Base-by-base conservation (phyloP, 2,888 invertebrate species). In the Andrena haemorrhoa region DNA sequence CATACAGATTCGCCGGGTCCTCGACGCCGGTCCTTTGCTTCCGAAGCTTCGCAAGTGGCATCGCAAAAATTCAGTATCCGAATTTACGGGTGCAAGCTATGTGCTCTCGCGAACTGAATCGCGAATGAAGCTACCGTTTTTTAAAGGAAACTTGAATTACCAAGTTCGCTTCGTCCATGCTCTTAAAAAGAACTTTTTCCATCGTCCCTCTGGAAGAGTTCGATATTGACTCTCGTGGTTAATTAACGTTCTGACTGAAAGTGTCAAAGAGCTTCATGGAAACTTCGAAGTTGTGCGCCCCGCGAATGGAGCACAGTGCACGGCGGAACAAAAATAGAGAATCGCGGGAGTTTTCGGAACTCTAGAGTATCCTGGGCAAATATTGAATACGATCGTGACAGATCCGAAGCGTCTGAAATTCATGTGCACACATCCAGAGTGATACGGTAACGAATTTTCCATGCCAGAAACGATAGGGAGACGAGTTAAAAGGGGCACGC, bases 401-500 rank as follows among this genome's bases (percentile, higher is more conserved):
- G 8, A 26, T 41, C 26, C 10, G 16, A 16, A 56, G 16, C 8
- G 41, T 6, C n/a, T 35, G 53, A 56, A 77, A 60, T 12, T 56
- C 58, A 60, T 51, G 58, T n/a, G 35, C 10, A 23, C 35, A 12
- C 23, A 20, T 2, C 1, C 7, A 6, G 23, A 2, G 7, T 66
- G 68, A 51, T 68, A 64, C 29, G 49, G 58, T 58, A 64, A 51
- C 56, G 69, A 29, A 78, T 79, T 79, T 79, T 79, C 79, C 58
- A 64, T 35, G 33, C 58, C 47, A 75, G 61, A 53, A 68, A 75
- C 61, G 75, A 33, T 75, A 23, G 63, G 64, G 49, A 68, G 66
- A 41, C 69, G 49, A 64, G 56, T 58, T 70, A 49, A 77, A 77
- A 60, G 33, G 56, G 77, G 23, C 26, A 56, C 4, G 35, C 58